Evolutionary conservation across 2,113 vertebrate species (phyloP).

Genomic region (Notiomystis cincta): DNA sequence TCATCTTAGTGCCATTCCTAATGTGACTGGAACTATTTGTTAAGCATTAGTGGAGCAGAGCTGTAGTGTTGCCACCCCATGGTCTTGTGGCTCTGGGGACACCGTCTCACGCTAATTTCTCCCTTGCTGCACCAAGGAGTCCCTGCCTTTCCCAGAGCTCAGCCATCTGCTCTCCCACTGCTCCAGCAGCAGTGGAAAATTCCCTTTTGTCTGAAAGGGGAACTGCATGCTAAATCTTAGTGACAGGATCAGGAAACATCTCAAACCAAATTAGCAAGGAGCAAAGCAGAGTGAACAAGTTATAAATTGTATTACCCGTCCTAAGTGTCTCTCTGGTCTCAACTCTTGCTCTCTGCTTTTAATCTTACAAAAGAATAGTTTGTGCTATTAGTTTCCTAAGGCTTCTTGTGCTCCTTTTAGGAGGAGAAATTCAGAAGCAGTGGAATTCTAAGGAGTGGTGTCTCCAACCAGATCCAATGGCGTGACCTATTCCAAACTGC

Average conservation of each 20-base stretch:
- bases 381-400: background rate
- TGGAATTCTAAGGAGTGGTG: background rate
- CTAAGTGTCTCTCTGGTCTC: background rate
- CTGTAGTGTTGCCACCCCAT: background rate
- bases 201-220: background rate
- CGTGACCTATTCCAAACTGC: rapidly evolving
- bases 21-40: background rate
- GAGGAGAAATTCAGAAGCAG: background rate
- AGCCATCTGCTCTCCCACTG: background rate
- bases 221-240: background rate
- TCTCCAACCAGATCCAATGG: background rate
- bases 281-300: background rate
- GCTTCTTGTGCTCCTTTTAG: background rate
- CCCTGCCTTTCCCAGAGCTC: background rate
- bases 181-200: slow-evolving; percentile 18
- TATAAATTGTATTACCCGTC: background rate
- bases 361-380: background rate
- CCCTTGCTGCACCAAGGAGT: background rate
- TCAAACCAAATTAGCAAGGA: slow-evolving; percentile 28
- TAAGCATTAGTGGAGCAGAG: background rate
- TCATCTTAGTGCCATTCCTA: background rate
- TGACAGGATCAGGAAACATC: background rate
- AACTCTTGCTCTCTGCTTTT: background rate
- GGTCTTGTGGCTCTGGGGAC: background rate
- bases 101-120: rapidly evolving